Evolutionary conservation across 1,140 invertebrate genomes (phyloP).

Genomic region (Drosophila suzukii): DNA sequence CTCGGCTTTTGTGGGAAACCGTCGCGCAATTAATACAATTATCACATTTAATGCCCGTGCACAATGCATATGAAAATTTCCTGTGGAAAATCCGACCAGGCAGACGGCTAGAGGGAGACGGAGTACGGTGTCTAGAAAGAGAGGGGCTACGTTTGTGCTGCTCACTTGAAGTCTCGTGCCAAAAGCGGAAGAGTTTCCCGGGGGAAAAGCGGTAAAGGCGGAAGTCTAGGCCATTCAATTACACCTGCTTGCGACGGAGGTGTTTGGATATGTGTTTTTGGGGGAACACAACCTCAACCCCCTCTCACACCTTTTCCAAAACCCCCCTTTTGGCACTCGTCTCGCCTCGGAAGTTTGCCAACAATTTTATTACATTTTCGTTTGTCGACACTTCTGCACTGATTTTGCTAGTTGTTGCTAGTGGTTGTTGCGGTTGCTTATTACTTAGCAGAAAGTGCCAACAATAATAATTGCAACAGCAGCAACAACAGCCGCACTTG

Average conservation of each 20-base stretch:
- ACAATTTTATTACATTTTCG: constrained; percentile 82
- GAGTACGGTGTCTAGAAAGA: neutral
- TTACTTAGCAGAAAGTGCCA: constrained; percentile 72
- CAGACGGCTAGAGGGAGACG: constrained; percentile 20
- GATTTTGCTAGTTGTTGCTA: constrained; percentile 36
- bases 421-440: constrained; percentile 62
- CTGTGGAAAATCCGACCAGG: constrained; percentile 29
- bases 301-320: neutral
- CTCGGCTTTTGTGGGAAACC: constrained; percentile 51
- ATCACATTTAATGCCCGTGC: constrained; percentile 68
- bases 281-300: too few species aligned
- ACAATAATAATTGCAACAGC: constrained; percentile 75
- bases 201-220: constrained; percentile 14
- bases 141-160: constrained; percentile 16
- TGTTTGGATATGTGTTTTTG: constrained; percentile 10
- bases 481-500: constrained; percentile 54
- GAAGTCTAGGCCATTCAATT: constrained; percentile 70
- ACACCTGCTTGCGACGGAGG: constrained; percentile 67
- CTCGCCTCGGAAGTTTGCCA: constrained; percentile 66
- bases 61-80: constrained; percentile 72
- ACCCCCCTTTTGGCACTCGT: constrained; percentile 34
- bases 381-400: constrained; percentile 72
- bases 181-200: constrained; percentile 57
- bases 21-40: constrained; percentile 73
- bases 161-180: constrained; percentile 60